phyloP scores from a whole-genome alignment of 1,140 invertebrate genomes.

The Lanistes nyassanus region DNA sequence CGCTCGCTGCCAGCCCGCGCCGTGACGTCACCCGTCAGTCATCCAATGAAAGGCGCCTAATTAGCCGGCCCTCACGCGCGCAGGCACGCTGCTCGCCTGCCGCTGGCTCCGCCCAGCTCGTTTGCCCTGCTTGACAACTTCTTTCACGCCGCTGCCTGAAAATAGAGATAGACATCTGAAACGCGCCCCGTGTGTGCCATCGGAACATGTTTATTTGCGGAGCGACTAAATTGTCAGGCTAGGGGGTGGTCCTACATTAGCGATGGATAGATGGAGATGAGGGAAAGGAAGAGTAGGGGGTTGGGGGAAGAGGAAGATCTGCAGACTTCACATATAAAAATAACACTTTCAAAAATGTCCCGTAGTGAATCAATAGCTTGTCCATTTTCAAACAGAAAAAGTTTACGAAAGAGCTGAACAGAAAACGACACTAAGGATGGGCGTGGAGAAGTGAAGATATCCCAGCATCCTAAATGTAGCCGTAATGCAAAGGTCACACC shows the following conservation, averaged over 20 bases:
- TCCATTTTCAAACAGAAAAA: too few species aligned
- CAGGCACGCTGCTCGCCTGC: not conserved
- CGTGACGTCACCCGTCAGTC: constrained; percentile 27
- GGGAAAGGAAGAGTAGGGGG: not conserved
- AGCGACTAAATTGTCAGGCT: constrained; percentile 7
- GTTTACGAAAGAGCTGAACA: too few species aligned
- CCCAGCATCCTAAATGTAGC: too few species aligned
- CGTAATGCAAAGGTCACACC: too few species aligned
- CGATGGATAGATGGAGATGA: not conserved
- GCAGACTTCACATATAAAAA: not conserved
- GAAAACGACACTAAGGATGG: too few species aligned
- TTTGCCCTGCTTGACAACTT: not conserved
- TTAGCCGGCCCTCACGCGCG: constrained; percentile 20
- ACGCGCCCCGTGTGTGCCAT: not conserved
- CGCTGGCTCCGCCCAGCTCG: constrained; percentile 15
- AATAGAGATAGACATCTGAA: constrained; percentile 22
- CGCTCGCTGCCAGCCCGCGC: constrained; percentile 5
- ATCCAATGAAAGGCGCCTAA: constrained; percentile 28
- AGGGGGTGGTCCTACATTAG: constrained; percentile 10
- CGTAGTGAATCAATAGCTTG: too few species aligned
- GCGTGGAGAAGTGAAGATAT: too few species aligned
- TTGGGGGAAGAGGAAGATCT: not conserved
- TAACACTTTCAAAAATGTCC: too few species aligned
- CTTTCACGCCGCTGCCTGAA: not conserved
- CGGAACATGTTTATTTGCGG: constrained; percentile 23